Base-by-base conservation (phyloP, 2,113 vertebrate genomes). In the Ancistrus triradiatus region DNA sequence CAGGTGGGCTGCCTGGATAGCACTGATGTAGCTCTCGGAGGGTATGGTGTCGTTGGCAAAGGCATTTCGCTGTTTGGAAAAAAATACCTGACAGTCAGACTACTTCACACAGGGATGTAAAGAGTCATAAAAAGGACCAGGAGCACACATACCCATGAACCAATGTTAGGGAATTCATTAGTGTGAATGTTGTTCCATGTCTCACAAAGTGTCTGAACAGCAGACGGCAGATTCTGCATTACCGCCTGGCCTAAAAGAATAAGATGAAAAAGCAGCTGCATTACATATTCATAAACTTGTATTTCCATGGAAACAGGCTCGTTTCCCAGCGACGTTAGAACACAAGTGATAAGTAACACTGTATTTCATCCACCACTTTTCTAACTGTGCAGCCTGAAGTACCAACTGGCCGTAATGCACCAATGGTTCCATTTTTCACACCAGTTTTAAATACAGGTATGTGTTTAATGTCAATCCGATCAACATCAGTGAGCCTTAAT, bases 1-100 rank as follows among this genome's bases (percentile, higher is more conserved):
- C 2, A 99, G 78, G 77, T 99, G 96, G 31, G 95, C 95, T 0
- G 95, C 94, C 84, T 99, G 96, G 44, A 99, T 95, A 0, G 94
- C 96, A 1, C 95, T 92, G 83, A 99, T 98, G 81, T 99, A 99
- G 83, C 96, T 99, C 72, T 99, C 96, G 0, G 95, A 91, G 0
- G 95, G 96, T 71, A 99, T 95, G 1, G 93, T 97, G 75, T 99
- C 96, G 2, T 98, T 99, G 14, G 96, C 95, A 69, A 98, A 98
- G 7, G 96, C 95, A 9, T 97, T 98, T 73, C 96, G 92, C 96
- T 98, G 64, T 9, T 66, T 49, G 24, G 40, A 40, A 3, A 78
- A 13, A 67, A 71, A 74, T 8, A 0, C 75, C n/a, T 63, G 10
- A 63, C 38, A 11, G 8, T 24, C 1, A 15, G 2, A 35, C 22